These are phyloP conservation scores for Echinops telfairi DNA, from an alignment of 2,113 vertebrate species.

Conservation along the genomic window DNA sequence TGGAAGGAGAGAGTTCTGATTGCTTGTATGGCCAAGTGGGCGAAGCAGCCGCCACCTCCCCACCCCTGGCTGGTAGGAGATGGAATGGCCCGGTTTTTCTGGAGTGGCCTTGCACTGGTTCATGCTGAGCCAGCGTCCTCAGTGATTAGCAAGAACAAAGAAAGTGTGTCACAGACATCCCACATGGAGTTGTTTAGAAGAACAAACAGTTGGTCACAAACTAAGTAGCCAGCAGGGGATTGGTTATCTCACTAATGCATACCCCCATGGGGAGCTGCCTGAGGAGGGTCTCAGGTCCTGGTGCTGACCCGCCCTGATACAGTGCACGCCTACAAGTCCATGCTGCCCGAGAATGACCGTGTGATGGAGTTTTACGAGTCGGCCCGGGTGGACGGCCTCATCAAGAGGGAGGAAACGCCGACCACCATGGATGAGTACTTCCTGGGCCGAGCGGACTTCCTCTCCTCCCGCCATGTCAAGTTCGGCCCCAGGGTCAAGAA, in stretches of 20 bases:
- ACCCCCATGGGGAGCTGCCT: rapidly evolving
- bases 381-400: conserved; percentile 86
- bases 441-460: conserved; percentile 88
- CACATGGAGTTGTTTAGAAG: neutral
- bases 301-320: neutral
- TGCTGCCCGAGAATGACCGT: conserved; percentile 85
- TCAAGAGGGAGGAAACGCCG: conserved; percentile 84
- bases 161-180: neutral
- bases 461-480: conserved; percentile 84
- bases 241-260: neutral
- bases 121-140: neutral
- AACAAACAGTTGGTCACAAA: neutral
- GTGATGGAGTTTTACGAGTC: conserved; percentile 90
- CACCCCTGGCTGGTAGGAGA: neutral
- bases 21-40: no score
- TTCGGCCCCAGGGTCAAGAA: conserved; percentile 82
- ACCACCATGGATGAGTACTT: conserved; percentile 89
- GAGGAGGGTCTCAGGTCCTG: rapidly evolving
- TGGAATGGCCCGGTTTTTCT: neutral
- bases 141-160: neutral
- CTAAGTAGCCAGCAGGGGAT: neutral
- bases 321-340: conserved; percentile 89
- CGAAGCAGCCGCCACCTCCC: neutral
- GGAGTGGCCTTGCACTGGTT: neutral
- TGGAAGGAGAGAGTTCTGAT: neutral